Conservation (phyloP, 2,888 invertebrate genomes). For the Eupithecia centaureata region DNA sequence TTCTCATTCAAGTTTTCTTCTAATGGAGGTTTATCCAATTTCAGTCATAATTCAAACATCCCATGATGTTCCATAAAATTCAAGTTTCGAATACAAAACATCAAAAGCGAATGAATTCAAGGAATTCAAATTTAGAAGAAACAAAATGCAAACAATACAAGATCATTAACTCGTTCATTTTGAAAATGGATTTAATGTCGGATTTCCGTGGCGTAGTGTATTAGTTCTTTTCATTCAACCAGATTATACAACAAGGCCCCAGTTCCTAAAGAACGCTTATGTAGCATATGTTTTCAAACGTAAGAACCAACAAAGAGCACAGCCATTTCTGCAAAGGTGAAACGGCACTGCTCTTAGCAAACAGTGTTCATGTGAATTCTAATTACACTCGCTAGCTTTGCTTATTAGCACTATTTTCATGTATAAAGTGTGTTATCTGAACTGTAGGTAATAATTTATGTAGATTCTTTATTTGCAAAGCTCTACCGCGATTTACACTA, state of each 20-base stretch:
- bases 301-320: background rate
- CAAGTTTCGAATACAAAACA: too few species aligned
- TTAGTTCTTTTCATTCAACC: background rate
- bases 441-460: background rate
- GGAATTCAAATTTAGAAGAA: background rate
- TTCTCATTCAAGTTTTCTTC: too few species aligned
- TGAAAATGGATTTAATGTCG: background rate
- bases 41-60: too few species aligned
- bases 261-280: too few species aligned
- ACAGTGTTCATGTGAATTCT: slow-evolving; percentile 2
- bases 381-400: background rate
- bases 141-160: background rate
- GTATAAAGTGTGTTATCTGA: background rate
- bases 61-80: too few species aligned
- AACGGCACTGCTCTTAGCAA: background rate
- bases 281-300: background rate
- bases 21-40: too few species aligned
- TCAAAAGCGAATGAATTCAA: too few species aligned
- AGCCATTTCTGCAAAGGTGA: background rate
- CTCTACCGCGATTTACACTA: background rate
- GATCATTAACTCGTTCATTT: background rate
- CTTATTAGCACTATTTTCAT: background rate
- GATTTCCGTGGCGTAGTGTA: background rate
- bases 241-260: too few species aligned
- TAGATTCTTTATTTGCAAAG: background rate